Base-by-base conservation (phyloP, 1,140 invertebrate genomes). In the Akabosia matsudoensis region DNA sequence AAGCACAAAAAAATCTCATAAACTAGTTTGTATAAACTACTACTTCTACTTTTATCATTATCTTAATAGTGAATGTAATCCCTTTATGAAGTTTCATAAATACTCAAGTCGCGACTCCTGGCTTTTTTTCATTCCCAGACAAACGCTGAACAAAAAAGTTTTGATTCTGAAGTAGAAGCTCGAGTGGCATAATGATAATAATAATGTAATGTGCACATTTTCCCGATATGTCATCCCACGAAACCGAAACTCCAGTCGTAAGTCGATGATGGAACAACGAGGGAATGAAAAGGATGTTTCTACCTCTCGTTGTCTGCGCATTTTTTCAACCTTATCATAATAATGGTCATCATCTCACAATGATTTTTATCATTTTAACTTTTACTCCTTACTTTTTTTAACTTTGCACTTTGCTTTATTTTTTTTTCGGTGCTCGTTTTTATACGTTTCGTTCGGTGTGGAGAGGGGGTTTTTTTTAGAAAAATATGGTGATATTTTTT, bases 351-450 rank as follows among this genome's bases (percentile, higher is more conserved):
- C 37, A 45, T 45, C 37, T 45, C 1, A 67, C 22, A 30, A 30
- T 30, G 30, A 67, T 67, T 67, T 61, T 67, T 67, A 67, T 67
- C 61, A 16, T 28, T 67, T 67, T 67, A 67, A 67, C 61, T 67
- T 67, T 67, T 67, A 10, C 61, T 67, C 30, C 24, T 67, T 30
- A 4, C 10, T 31, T 67, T 67, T 67, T 67, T 67, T 67, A 67
- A 67, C 61, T 67, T 67, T 67, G 26, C 61, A 67, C 61, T 67
- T 67, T 61, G 54, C 54, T 61, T 61, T 61, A 61, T 61, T n/a
- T 61, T 61, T 61, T 61, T 61, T 30, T 67, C 61, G n/a, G n/a
- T n/a, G n/a, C 54, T 56, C 54, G 3, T 56, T 56, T 56, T 22
- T 56, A 13, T 22, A 4, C 3, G 7, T 30, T 67, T 67, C 7